Evolutionary conservation across 1,140 invertebrate genomes (phyloP).

Genomic region (Drosophila willistoni): DNA sequence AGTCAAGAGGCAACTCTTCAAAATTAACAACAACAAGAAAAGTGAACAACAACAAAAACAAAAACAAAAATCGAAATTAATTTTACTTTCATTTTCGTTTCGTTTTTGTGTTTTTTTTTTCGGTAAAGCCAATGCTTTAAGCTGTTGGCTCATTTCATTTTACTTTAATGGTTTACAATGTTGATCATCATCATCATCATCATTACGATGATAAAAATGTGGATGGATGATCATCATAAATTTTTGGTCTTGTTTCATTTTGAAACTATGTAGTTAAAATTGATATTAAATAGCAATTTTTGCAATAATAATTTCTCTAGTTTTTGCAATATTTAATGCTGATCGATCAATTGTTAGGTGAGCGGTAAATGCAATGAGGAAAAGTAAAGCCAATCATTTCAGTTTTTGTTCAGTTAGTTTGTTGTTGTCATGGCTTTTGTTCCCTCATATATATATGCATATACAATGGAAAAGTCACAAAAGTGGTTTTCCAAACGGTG

Average conservation of each 20-base stretch:
- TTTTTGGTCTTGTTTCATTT: slow-evolving; percentile 46
- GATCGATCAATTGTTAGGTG: slow-evolving; percentile 40
- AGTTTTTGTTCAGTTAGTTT: slow-evolving; percentile 23
- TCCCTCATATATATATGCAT: slow-evolving; percentile 27
- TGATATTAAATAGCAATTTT: slow-evolving; percentile 18
- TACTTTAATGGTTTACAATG: slow-evolving; percentile 17
- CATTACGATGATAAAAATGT: neutral
- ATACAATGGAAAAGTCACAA: slow-evolving; percentile 48
- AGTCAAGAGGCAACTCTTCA: slow-evolving; percentile 37
- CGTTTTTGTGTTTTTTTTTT: slow-evolving; percentile 22
- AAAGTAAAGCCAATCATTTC: slow-evolving; percentile 37
- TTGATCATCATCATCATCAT: neutral
- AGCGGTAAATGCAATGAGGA: slow-evolving; percentile 66
- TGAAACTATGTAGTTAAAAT: slow-evolving; percentile 23
- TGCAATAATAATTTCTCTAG: slow-evolving; percentile 1
- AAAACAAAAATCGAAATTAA: slow-evolving; percentile 57
- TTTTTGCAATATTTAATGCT: slow-evolving; percentile 2
- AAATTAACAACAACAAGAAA: slow-evolving; percentile 36
- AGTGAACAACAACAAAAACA: slow-evolving; percentile 11
- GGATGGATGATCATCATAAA: neutral
- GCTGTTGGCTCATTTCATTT: slow-evolving; percentile 19
- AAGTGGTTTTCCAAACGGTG: slow-evolving; percentile 22
- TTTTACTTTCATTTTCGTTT: slow-evolving; percentile 79
- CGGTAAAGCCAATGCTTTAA: slow-evolving; percentile 23
- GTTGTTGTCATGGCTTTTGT: neutral